These are phyloP conservation scores for Podiceps cristatus DNA, from an alignment of 2,113 vertebrate species.

Conservation along the genomic window DNA sequence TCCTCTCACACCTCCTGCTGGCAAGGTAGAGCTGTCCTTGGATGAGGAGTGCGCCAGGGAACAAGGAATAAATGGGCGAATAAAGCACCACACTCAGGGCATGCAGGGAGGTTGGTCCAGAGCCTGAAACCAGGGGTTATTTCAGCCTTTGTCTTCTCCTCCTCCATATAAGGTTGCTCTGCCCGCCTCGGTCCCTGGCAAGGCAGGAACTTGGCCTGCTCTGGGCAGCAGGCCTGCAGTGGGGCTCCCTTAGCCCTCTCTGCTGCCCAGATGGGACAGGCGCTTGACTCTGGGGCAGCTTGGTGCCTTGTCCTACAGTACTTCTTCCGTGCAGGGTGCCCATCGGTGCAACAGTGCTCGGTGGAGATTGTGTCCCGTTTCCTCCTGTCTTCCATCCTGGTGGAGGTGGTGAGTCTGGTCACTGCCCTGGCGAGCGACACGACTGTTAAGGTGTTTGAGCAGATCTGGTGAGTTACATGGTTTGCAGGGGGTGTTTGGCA, in stretches of 20 bases:
- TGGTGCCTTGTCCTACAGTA: not conserved
- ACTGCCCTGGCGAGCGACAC: slow-evolving; percentile 91
- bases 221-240: not conserved
- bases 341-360: slow-evolving; percentile 89
- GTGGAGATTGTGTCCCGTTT: slow-evolving; percentile 90
- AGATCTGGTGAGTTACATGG: slow-evolving; percentile 72
- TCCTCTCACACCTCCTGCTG: not conserved
- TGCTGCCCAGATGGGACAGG: not conserved
- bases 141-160: not conserved
- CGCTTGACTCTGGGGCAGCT: not conserved
- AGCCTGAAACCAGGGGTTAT: not conserved
- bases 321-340: slow-evolving; percentile 81
- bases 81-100: not conserved
- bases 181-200: not conserved
- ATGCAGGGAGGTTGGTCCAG: not conserved
- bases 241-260: not conserved
- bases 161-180: not conserved
- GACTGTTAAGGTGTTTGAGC: slow-evolving; percentile 90
- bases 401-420: slow-evolving; percentile 88
- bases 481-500: not conserved
- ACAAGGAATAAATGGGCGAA: not conserved
- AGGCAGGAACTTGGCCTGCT: not conserved
- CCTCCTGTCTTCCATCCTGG: slow-evolving; percentile 89
- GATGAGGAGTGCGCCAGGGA: not conserved
- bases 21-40: not conserved